These are phyloP conservation scores for Stegophylla sp. DNA, from an alignment of 2,888 invertebrate genomes.

Conservation along the genomic window DNA sequence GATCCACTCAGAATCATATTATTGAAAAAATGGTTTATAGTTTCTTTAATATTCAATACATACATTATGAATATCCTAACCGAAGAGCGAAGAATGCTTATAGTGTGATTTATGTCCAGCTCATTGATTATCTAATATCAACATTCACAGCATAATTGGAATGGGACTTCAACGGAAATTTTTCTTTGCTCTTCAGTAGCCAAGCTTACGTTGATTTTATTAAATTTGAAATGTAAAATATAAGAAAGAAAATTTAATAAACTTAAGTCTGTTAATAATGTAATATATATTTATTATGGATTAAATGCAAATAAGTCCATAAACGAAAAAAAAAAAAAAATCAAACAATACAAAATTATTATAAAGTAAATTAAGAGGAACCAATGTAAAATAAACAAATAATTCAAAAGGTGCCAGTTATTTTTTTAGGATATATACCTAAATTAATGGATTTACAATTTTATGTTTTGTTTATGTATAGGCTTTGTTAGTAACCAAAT, in stretches of 20 bases:
- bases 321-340: slow-evolving; percentile 7
- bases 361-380: slow-evolving; percentile 32
- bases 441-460: slow-evolving; percentile 1
- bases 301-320: not conserved
- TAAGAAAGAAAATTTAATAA: not conserved
- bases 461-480: not conserved
- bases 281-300: slow-evolving; percentile 7
- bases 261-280: not conserved
- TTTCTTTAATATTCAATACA: too few species aligned
- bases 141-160: too few species aligned
- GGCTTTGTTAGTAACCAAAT: too few species aligned
- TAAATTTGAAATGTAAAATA: not conserved
- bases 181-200: too few species aligned
- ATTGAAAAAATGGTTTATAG: too few species aligned
- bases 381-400: not conserved
- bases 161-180: too few species aligned
- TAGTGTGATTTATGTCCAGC: too few species aligned
- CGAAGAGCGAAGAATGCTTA: too few species aligned
- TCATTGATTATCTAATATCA: too few species aligned
- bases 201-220: too few species aligned
- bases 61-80: too few species aligned
- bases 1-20: too few species aligned
- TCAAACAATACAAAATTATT: slow-evolving; percentile 4
- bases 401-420: slow-evolving; percentile 18
- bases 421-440: not conserved